Evolutionary conservation across 2,888 invertebrate genomes (phyloP).

Genomic region (Acheta domesticus): DNA sequence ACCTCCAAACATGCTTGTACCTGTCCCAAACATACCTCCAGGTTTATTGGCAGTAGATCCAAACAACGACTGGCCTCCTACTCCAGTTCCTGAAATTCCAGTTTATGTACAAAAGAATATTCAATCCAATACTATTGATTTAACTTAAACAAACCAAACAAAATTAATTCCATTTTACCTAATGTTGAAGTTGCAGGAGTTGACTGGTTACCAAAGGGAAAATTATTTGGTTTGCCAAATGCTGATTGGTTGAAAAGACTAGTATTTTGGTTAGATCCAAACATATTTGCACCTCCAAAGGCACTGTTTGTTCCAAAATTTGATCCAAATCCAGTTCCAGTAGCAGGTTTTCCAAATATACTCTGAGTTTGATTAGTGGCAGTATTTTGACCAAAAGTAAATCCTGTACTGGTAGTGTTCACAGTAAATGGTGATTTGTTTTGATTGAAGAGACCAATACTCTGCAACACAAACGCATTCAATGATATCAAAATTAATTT

Average conservation of each 20-base stretch:
- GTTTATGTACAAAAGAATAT: too few species aligned
- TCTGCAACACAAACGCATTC: conserved; percentile 38
- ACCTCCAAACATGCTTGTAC: conserved; percentile 42
- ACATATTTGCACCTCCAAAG: conserved; percentile 43
- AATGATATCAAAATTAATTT: not conserved
- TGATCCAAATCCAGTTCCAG: conserved; percentile 48
- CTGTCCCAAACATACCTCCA: conserved; percentile 52
- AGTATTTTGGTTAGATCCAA: conserved; percentile 44
- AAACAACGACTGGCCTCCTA: conserved; percentile 48
- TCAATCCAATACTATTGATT: too few species aligned
- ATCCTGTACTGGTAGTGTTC: conserved; percentile 42
- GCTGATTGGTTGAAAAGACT: conserved; percentile 51
- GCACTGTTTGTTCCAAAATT: conserved; percentile 47
- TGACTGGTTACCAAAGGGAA: conserved; percentile 39
- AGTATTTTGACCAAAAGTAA: conserved; percentile 40
- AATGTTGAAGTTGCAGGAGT: conserved; percentile 38
- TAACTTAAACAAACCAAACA: too few species aligned
- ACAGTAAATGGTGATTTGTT: conserved; percentile 43
- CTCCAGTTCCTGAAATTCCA: conserved; percentile 35
- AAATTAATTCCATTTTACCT: not conserved
- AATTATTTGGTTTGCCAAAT: conserved; percentile 46
- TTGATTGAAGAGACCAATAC: conserved; percentile 49
- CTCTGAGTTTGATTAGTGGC: conserved; percentile 39
- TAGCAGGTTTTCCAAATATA: conserved; percentile 49
- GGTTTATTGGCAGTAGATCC: conserved; percentile 51